These are phyloP conservation scores for Amphiura filiformis DNA, from an alignment of 35 echinoderm and acorn worm genomes.

Conservation along the genomic window DNA sequence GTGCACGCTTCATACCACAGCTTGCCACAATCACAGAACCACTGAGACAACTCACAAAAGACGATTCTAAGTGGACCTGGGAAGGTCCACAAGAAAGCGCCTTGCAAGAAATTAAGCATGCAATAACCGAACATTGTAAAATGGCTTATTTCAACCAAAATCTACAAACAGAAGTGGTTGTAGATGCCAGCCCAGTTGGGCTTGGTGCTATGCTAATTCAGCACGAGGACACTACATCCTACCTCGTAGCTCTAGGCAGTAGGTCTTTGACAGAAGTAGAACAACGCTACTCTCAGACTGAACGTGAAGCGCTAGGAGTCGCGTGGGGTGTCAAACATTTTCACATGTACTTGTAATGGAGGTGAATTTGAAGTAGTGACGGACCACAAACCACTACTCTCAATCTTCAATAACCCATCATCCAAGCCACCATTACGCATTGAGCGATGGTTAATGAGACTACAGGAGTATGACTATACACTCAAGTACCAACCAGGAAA, in stretches of 20 bases:
- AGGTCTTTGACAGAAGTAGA: slow-evolving; percentile 25
- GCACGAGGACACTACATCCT: neutral
- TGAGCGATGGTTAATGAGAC: slow-evolving; percentile 72
- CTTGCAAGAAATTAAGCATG: slow-evolving; percentile 48
- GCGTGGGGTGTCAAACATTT: slow-evolving; percentile 76
- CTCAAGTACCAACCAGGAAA: slow-evolving; percentile 58
- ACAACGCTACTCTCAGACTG: slow-evolving; percentile 70
- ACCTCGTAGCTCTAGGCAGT: slow-evolving; percentile 44
- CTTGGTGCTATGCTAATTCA: slow-evolving; percentile 51
- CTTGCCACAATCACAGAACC: slow-evolving; percentile 61
- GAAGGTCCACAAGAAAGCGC: slow-evolving; percentile 26
- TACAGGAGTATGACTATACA: slow-evolving; percentile 72
- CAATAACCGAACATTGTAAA: slow-evolving; percentile 39
- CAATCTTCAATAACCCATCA: slow-evolving; percentile 60
- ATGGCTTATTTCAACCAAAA: slow-evolving; percentile 62
- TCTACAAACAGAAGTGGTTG: slow-evolving; percentile 37
- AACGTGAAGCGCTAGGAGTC: slow-evolving; percentile 61
- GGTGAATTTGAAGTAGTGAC: slow-evolving; percentile 60
- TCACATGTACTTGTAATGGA: slow-evolving; percentile 65
- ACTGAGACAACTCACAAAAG: slow-evolving; percentile 54
- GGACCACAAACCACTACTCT: slow-evolving; percentile 81
- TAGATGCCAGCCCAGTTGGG: slow-evolving; percentile 72
- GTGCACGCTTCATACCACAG: slow-evolving; percentile 44
- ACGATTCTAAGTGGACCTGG: slow-evolving; percentile 48
- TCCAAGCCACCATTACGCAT: slow-evolving; percentile 71